A percentile compares a stretch with the other conserved stretches of the same genome.
phyloP scores from a whole-genome alignment of 2,113 vertebrate genomes.

The Furnarius figulus region DNA sequence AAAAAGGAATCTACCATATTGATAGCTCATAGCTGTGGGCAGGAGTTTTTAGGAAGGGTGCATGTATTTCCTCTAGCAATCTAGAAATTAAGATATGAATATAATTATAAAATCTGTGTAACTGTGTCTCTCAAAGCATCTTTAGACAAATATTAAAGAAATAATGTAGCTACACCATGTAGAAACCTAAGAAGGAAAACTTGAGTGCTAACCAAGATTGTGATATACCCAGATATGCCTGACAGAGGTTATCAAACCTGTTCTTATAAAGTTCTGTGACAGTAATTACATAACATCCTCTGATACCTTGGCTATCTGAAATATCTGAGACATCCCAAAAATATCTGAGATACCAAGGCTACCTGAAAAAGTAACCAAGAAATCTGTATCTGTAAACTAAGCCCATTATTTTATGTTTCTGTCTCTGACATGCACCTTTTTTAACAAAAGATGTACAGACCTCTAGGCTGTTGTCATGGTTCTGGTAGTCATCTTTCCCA shows the following conservation, averaged over 20 bases:
- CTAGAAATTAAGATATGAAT: neutral
- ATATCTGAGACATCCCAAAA: neutral
- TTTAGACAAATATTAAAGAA: neutral
- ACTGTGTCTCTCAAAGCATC: neutral
- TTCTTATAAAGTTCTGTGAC: neutral
- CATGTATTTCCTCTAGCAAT: neutral
- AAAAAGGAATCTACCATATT: neutral
- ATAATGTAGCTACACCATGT: neutral
- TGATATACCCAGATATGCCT: neutral
- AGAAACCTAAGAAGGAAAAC: neutral
- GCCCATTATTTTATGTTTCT: neutral
- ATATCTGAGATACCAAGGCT: neutral
- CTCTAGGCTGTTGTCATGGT: neutral
- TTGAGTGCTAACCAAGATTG: neutral
- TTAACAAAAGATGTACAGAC: neutral
- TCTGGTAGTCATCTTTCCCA: neutral
- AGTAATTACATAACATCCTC: neutral
- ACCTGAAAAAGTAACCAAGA: neutral
- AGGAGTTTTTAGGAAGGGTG: neutral
- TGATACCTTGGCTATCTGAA: neutral
- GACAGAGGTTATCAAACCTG: neutral
- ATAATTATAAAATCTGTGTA: neutral
- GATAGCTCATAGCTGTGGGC: neutral
- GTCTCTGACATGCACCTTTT: neutral
- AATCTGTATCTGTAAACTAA: neutral